Percentiles rank a stretch among this genome's conserved stretches.
Evolutionary conservation across 1,140 invertebrate genomes (phyloP).

Genomic region (Neodiprion fabricii): DNA sequence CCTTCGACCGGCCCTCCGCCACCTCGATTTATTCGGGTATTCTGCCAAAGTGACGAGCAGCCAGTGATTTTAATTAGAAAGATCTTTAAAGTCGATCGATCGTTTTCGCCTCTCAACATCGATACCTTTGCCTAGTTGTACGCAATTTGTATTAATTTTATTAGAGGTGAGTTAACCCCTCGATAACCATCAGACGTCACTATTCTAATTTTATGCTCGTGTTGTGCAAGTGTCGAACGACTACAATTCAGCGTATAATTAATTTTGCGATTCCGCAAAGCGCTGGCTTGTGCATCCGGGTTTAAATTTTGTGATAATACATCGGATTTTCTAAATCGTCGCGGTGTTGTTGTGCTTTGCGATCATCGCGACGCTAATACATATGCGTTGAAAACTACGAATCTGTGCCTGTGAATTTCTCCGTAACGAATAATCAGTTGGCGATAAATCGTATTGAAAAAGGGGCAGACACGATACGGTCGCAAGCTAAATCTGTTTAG

Average conservation of each 20-base stretch:
- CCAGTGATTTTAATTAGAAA: slow-evolving; percentile 13
- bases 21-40: slow-evolving; percentile 57
- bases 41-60: slow-evolving; percentile 48
- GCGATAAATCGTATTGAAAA: too few species aligned
- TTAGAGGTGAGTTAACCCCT: not conserved
- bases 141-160: not conserved
- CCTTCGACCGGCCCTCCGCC: slow-evolving; percentile 57
- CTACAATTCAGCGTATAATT: not conserved
- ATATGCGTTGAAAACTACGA: not conserved
- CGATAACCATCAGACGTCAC: not conserved
- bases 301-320: not conserved
- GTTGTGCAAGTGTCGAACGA: slow-evolving; percentile 18
- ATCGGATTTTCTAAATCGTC: not conserved
- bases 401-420: not conserved
- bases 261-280: not conserved
- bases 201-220: slow-evolving; percentile 14
- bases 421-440: not conserved
- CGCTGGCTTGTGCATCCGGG: not conserved
- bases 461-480: too few species aligned
- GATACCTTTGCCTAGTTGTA: too few species aligned
- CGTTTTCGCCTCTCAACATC: not conserved
- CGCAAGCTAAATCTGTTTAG: too few species aligned
- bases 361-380: not conserved
- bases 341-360: not conserved
- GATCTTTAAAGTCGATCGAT: not conserved